Conservation (phyloP, 2,113 vertebrate genomes). For the Marcusenius ussheri region DNA sequence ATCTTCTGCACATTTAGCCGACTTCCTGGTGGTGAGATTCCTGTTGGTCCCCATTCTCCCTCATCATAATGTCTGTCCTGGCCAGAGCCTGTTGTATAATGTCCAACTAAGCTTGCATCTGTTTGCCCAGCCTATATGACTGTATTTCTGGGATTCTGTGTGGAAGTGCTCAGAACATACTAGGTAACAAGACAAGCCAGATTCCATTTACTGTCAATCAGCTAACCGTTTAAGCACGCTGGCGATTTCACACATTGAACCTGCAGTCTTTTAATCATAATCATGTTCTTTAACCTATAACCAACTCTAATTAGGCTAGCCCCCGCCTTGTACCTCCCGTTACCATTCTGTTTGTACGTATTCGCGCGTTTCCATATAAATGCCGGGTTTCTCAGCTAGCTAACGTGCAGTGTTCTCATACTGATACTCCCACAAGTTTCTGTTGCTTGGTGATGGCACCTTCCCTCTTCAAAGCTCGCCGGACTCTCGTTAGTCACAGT, state of each 20-base stretch:
- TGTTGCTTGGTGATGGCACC: slow-evolving; percentile 68
- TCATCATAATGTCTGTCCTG: neutral
- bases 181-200: neutral
- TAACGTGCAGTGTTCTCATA: slow-evolving; percentile 15
- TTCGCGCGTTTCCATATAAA: neutral
- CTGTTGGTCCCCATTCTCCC: neutral
- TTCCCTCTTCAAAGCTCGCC: slow-evolving; percentile 68
- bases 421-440: slow-evolving; percentile 56
- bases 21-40: neutral
- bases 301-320: neutral
- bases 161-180: neutral
- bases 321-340: neutral
- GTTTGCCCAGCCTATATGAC: neutral
- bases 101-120: neutral
- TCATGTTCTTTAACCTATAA: neutral
- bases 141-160: neutral
- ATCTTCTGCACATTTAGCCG: neutral
- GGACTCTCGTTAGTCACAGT: slow-evolving; percentile 58
- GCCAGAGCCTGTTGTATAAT: neutral
- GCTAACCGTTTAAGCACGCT: neutral
- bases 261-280: neutral
- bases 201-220: neutral
- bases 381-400: neutral
- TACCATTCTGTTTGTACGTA: neutral
- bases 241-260: neutral